Percentiles rank a stretch among this genome's conserved stretches.
Conservation (phyloP, 2,113 vertebrate genomes). For the Anolis carolinensis region DNA sequence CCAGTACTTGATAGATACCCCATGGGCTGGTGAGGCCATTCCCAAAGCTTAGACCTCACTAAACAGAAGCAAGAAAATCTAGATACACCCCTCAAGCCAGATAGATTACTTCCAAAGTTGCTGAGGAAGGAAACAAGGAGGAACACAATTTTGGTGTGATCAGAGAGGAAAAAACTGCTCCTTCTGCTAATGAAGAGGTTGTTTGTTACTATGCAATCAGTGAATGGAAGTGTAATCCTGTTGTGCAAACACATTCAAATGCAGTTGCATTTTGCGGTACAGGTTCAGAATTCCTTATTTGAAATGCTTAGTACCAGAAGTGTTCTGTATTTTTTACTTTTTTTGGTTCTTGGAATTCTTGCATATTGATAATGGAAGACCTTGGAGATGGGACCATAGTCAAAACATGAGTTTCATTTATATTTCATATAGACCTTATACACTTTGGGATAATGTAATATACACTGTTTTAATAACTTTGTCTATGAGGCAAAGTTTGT, state of each 20-base stretch:
- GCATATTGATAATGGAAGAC: too few relatives aligned
- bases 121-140: background rate
- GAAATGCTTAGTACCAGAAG: too few relatives aligned
- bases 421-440: too few relatives aligned
- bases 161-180: background rate
- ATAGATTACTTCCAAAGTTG: background rate
- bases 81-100: background rate
- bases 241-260: background rate
- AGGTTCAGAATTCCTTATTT: too few relatives aligned
- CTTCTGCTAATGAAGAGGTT: background rate
- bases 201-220: background rate
- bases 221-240: background rate
- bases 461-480: too few relatives aligned
- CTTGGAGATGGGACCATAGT: too few relatives aligned
- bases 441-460: too few relatives aligned
- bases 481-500: too few relatives aligned
- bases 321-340: too few relatives aligned
- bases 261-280: background rate
- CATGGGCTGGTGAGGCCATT: background rate
- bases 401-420: too few relatives aligned
- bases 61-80: background rate
- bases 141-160: background rate
- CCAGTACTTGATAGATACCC: background rate
- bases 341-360: too few relatives aligned
- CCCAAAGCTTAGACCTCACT: background rate